These are phyloP conservation scores for Myripristis jacobus DNA, from an alignment of 2,797 vertebrate species.

Conservation along the genomic window DNA sequence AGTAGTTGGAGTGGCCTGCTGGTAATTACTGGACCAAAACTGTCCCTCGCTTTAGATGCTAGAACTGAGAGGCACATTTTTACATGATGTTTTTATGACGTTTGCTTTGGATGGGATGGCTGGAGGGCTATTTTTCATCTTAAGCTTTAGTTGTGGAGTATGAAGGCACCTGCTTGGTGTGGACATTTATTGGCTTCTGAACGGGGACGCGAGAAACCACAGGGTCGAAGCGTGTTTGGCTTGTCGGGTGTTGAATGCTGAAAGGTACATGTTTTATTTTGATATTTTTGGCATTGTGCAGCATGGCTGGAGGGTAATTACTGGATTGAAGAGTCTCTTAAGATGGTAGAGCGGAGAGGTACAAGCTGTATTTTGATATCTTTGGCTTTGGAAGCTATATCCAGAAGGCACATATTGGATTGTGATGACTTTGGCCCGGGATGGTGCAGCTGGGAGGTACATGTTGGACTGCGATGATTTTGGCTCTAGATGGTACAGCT, in stretches of 20 bases:
- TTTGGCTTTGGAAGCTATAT: slow-evolving; percentile 31
- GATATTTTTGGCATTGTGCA: slow-evolving; percentile 19
- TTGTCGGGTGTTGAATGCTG: neutral
- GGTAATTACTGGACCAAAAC: slow-evolving; percentile 34
- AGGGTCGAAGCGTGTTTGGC: too few relatives aligned
- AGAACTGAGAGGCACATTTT: neutral
- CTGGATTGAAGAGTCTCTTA: slow-evolving; percentile 30
- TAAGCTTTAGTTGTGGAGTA: slow-evolving; percentile 4
- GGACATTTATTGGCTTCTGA: too few relatives aligned
- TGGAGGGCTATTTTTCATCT: slow-evolving; percentile 10
- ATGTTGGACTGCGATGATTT: slow-evolving; percentile 17
- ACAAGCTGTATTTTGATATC: slow-evolving; percentile 42
- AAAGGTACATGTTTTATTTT: slow-evolving; percentile 21
- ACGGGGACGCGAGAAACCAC: too few relatives aligned
- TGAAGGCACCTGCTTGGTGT: too few relatives aligned
- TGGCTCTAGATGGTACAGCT: slow-evolving; percentile 45
- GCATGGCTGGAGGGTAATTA: slow-evolving; percentile 34
- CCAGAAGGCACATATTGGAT: slow-evolving; percentile 49
- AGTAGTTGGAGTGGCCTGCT: neutral
- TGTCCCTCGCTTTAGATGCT: slow-evolving; percentile 4
- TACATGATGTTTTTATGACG: slow-evolving; percentile 15
- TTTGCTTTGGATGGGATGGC: slow-evolving; percentile 23
- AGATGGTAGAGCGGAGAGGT: slow-evolving; percentile 21
- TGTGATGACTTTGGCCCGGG: slow-evolving; percentile 45
- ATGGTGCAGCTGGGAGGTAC: slow-evolving; percentile 30